phyloP scores from a whole-genome alignment of 2,113 vertebrate species.

The Athene noctua region DNA sequence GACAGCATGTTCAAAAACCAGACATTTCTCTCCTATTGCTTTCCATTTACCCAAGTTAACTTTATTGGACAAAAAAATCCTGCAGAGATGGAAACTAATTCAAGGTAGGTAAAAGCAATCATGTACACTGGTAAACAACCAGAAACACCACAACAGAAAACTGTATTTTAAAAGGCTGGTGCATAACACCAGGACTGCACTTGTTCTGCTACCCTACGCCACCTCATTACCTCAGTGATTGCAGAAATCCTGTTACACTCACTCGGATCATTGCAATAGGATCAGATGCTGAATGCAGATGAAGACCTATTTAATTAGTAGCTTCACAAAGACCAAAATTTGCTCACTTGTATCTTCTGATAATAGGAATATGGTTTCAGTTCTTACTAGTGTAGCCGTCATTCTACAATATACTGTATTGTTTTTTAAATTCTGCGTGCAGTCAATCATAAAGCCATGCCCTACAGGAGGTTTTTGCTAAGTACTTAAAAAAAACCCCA shows the following conservation, averaged over 20 bases:
- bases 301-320: neutral
- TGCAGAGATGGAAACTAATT: slow-evolving; percentile 8
- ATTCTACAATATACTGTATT: neutral
- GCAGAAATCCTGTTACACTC: neutral
- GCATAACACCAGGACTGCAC: neutral
- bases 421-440: neutral
- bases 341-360: neutral
- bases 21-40: neutral
- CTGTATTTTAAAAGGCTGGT: neutral
- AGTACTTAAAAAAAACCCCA: neutral
- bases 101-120: slow-evolving; percentile 4
- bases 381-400: neutral
- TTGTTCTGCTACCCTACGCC: neutral
- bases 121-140: neutral
- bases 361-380: neutral
- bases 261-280: neutral
- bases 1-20: neutral
- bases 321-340: neutral
- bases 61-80: neutral
- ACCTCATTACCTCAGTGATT: neutral
- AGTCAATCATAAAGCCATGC: slow-evolving; percentile 3
- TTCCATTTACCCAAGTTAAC: neutral
- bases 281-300: neutral
- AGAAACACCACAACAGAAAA: neutral
- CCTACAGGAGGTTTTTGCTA: neutral